phyloP scores from a whole-genome alignment of 1,140 invertebrate genomes.

The Heliothis virescens region DNA sequence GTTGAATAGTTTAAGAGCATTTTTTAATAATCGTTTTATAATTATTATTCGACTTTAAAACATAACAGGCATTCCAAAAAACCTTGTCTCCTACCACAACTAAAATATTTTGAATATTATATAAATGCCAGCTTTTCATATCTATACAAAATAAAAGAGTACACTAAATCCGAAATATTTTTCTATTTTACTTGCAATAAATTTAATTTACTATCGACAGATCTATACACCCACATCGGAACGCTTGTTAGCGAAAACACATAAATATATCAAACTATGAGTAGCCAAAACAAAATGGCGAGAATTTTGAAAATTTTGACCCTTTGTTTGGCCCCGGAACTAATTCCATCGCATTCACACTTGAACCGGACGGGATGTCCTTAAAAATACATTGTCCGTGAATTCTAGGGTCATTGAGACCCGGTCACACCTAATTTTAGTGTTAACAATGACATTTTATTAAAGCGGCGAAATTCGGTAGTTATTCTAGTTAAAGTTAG shows the following conservation, averaged over 20 bases:
- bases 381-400: conserved; percentile 80
- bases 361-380: conserved; percentile 70
- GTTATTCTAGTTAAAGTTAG: too few species aligned
- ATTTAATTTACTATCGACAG: conserved; percentile 51
- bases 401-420: conserved; percentile 74
- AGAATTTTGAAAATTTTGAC: conserved; percentile 70
- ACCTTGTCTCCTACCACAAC: too few species aligned
- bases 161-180: too few species aligned
- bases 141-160: too few species aligned
- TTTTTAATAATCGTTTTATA: too few species aligned
- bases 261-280: conserved; percentile 67
- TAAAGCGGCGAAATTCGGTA: not conserved
- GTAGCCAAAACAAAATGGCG: conserved; percentile 62
- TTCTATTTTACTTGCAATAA: conserved; percentile 10
- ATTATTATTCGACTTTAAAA: too few species aligned
- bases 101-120: too few species aligned
- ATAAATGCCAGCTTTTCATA: too few species aligned
- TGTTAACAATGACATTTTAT: conserved; percentile 61
- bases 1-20: too few species aligned
- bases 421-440: conserved; percentile 74
- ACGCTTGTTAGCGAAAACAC: conserved; percentile 59
- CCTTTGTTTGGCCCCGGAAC: conserved; percentile 72
- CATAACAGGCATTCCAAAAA: too few species aligned
- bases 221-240: conserved; percentile 53
- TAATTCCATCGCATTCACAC: conserved; percentile 79